Evolutionary conservation across 2,888 invertebrate genomes (phyloP).

Genomic region (Andricus quercusramuli): DNA sequence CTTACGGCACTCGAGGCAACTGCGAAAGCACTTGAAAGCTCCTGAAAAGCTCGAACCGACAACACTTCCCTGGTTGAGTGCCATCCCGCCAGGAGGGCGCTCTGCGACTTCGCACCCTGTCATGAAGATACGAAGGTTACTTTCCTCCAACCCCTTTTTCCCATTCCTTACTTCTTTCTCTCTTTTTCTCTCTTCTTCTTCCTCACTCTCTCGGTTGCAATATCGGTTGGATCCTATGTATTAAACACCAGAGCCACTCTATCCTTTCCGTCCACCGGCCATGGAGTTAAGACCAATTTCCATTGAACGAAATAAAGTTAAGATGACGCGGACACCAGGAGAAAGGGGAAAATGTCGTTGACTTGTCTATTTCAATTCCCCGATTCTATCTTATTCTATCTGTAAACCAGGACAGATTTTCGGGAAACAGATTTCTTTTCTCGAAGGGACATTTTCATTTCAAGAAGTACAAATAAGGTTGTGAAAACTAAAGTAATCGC

Average conservation of each 20-base stretch:
- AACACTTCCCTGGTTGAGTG: constrained; percentile 77
- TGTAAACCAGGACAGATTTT: neutral
- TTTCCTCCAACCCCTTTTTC: constrained; percentile 46
- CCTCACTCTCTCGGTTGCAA: constrained; percentile 65
- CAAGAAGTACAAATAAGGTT: too few relatives aligned
- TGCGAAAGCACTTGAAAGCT: constrained; percentile 79
- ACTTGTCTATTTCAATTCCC: constrained; percentile 28
- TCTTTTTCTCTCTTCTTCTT: constrained; percentile 13
- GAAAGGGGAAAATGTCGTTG: constrained; percentile 1
- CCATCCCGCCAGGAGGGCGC: constrained; percentile 72
- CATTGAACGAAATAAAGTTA: constrained; percentile 51
- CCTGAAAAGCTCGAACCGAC: constrained; percentile 78
- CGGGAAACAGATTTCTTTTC: neutral
- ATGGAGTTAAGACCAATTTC: constrained; percentile 56
- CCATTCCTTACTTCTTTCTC: constrained; percentile 16
- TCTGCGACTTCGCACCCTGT: constrained; percentile 75
- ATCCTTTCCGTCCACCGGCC: constrained; percentile 45
- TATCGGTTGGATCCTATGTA: constrained; percentile 74
- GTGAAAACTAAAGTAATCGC: neutral
- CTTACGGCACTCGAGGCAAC: constrained; percentile 79
- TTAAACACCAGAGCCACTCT: constrained; percentile 70
- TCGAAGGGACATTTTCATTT: neutral
- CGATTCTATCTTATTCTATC: neutral
- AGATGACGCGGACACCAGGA: constrained; percentile 49
- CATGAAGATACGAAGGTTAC: constrained; percentile 71